Base-by-base conservation (phyloP, 1,140 invertebrate species). In the Drosophila mayri region DNA sequence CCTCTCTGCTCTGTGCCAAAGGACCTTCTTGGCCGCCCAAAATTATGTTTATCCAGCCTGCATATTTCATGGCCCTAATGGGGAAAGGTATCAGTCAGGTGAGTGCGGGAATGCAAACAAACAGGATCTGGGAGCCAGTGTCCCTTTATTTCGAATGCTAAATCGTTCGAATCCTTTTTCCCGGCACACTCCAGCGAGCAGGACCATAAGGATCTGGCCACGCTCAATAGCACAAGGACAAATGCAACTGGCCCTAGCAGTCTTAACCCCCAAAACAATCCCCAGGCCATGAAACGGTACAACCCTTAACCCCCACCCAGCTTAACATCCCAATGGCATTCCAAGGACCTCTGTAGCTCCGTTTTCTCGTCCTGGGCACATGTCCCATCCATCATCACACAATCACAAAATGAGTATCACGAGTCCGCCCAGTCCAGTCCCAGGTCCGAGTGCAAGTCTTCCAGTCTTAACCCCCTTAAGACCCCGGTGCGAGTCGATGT, bases 401-500 rank as follows among this genome's bases (percentile, higher is more conserved):
- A 90, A 90, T 90, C 85, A 90, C 86, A 90, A 90, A 90, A 90
- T 90, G 85, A 90, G 85, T 90, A 90, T 90, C 81, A 90, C 81
- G 74, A 66, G 63, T 64, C 50, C 61, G 49, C 67, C 55, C 61
- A 54, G 57, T 60, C 70, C 82, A 60, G 66, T 55, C 52, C 61
- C 58, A 54, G 44, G 47, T 49, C 67, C 78, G 28, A 57, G 65
- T 50, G 49, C 49, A 32, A 50, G 49, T 32, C 28, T 32, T 4
- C 28, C 30, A 12, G 6, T 50, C 60, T 25, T 32, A 35, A 43
- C 37, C 28, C 12, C 22, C 30, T 22, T 16, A 35, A 52, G 49
- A 52, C 41, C 22, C 55, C 44, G 10, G 44, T 59, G 47, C 49
- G 20, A 72, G 64, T 40, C 44, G 25, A 25, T 25, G 11, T 18